These are phyloP conservation scores for Temnothorax nylanderi DNA, from an alignment of 1,140 invertebrate species.

Conservation along the genomic window DNA sequence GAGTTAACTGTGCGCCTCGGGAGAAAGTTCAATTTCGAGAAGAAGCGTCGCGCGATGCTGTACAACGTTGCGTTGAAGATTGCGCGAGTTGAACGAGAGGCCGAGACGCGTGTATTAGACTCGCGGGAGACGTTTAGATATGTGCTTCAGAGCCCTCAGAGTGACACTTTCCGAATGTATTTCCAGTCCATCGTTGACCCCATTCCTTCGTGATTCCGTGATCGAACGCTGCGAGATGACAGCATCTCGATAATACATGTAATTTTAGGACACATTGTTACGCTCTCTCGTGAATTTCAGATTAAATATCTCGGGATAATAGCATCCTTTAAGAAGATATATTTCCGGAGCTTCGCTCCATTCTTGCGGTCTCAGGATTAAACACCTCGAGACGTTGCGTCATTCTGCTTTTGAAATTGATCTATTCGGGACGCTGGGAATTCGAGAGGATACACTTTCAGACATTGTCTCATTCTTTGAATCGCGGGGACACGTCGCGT, in stretches of 20 bases:
- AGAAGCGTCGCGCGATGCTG: not conserved
- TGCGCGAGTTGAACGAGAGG: not conserved
- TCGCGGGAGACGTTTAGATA: not conserved
- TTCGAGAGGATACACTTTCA: not conserved
- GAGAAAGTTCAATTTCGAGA: slow-evolving; percentile 17
- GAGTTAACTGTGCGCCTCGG: not conserved
- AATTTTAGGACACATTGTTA: not conserved
- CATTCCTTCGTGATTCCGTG: not conserved
- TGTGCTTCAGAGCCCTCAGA: not conserved
- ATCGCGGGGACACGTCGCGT: not conserved
- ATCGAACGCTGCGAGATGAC: not conserved
- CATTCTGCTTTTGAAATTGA: not conserved
- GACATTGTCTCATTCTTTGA: not conserved
- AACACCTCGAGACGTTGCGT: not conserved
- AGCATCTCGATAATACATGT: not conserved
- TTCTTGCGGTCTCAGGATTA: not conserved
- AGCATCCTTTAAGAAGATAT: not conserved
- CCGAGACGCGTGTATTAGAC: not conserved
- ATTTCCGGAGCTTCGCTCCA: not conserved
- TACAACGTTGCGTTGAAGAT: not conserved
- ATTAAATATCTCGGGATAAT: not conserved
- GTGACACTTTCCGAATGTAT: slow-evolving; percentile 2
- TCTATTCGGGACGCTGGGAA: not conserved
- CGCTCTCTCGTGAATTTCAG: not conserved
- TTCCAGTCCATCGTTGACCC: not conserved